These are phyloP conservation scores for Ectropis grisescens DNA, from an alignment of 1,140 invertebrate species.

Conservation along the genomic window DNA sequence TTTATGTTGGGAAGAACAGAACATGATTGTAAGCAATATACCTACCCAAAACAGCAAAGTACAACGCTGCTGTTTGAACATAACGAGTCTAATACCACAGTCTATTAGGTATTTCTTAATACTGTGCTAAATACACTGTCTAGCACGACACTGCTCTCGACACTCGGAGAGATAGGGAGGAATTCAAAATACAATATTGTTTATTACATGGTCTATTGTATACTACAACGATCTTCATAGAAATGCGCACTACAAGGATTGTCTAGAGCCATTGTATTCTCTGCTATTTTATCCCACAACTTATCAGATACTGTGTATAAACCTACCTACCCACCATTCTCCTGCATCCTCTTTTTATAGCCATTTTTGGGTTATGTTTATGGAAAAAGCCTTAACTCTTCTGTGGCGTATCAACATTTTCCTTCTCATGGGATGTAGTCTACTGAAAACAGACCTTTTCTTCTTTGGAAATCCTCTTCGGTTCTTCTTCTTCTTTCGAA, in stretches of 20 bases:
- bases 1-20: too few species aligned
- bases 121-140: too few species aligned
- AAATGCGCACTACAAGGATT: slow-evolving; percentile 43
- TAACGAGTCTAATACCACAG: too few species aligned
- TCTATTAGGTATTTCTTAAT: too few species aligned
- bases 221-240: slow-evolving; percentile 39
- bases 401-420: slow-evolving; percentile 37
- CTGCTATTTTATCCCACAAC: slow-evolving; percentile 39
- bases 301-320: slow-evolving; percentile 40
- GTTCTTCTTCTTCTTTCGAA: slow-evolving; percentile 16
- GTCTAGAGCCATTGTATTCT: slow-evolving; percentile 34
- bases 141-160: too few species aligned
- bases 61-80: too few species aligned
- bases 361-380: slow-evolving; percentile 26
- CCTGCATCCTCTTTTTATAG: slow-evolving; percentile 20
- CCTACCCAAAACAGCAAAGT: too few species aligned
- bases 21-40: too few species aligned
- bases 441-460: slow-evolving; percentile 39
- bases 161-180: too few species aligned
- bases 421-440: slow-evolving; percentile 41
- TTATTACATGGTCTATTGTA: slow-evolving; percentile 20
- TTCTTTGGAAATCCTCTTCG: slow-evolving; percentile 31
- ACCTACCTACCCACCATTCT: slow-evolving; percentile 34
- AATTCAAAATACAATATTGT: too few species aligned
- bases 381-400: slow-evolving; percentile 40